Percentiles rank a stretch among this genome's conserved stretches.
Evolutionary conservation across 1,140 invertebrate genomes (phyloP).

Genomic region (Drosophila gunungcola): DNA sequence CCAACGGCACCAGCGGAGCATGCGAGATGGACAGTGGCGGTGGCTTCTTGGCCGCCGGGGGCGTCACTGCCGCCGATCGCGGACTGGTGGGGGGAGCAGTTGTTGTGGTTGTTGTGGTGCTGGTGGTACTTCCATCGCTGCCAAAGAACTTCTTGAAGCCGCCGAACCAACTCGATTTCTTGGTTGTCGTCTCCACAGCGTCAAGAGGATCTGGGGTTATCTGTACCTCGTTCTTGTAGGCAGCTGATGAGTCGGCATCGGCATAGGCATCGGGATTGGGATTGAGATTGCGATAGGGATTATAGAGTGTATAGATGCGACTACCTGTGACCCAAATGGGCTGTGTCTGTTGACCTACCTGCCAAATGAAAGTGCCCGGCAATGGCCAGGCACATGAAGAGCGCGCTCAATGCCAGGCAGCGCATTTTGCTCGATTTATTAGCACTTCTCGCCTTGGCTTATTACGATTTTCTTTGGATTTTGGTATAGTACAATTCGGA

Average conservation of each 20-base stretch:
- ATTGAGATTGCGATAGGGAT: too few species aligned
- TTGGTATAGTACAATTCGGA: not conserved
- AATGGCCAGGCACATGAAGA: constrained; percentile 55
- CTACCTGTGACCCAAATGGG: not conserved
- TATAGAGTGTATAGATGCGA: too few species aligned
- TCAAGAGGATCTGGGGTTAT: constrained; percentile 71
- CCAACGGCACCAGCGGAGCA: constrained; percentile 74
- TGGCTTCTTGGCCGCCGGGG: constrained; percentile 53
- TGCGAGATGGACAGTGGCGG: constrained; percentile 74
- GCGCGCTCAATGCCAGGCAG: constrained; percentile 63
- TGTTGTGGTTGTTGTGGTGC: constrained; percentile 35
- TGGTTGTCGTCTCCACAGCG: constrained; percentile 66
- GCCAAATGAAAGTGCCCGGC: constrained; percentile 63
- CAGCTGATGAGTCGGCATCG: constrained; percentile 33
- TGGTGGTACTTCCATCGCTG: constrained; percentile 45
- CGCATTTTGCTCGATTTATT: constrained; percentile 68
- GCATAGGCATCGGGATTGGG: not conserved
- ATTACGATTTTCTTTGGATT: not conserved
- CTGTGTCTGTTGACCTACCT: constrained; percentile 45
- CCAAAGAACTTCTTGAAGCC: constrained; percentile 66
- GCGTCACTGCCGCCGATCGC: constrained; percentile 11
- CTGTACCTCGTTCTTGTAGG: constrained; percentile 71
- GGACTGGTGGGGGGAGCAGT: constrained; percentile 23
- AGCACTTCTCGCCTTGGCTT: constrained; percentile 54
- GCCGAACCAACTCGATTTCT: constrained; percentile 79